Percentiles rank a stretch among this genome's conserved stretches.
phyloP scores from a whole-genome alignment of 1,140 invertebrate genomes.

The Drosophila prosaltans region DNA sequence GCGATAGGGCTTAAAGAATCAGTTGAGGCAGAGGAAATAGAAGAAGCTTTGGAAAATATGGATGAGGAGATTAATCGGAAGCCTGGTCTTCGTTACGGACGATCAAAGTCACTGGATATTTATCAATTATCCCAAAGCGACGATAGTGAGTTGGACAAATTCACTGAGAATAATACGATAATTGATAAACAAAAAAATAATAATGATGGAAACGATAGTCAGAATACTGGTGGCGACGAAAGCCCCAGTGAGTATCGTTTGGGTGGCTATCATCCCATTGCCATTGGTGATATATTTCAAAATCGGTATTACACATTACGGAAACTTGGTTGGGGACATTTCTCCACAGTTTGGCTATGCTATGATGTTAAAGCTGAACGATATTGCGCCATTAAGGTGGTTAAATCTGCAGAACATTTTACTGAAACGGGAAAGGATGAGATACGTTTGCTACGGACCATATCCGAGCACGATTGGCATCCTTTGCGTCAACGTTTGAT shows the following conservation, averaged over 20 bases:
- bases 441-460: conserved; percentile 96
- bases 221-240: conserved; percentile 86
- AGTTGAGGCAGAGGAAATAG: neutral
- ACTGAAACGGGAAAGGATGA: conserved; percentile 99
- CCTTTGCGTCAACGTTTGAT: conserved; percentile 96
- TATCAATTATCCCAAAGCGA: neutral
- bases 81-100: neutral
- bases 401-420: conserved; percentile 98
- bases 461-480: conserved; percentile 92
- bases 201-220: neutral
- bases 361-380: conserved; percentile 94
- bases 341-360: conserved; percentile 98
- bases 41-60: neutral
- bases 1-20: too few species aligned
- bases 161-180: neutral
- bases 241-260: conserved; percentile 95
- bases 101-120: neutral
- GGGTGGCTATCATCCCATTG: conserved; percentile 98
- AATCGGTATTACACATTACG: conserved; percentile 95
- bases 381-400: conserved; percentile 98
- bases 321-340: conserved; percentile 99
- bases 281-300: conserved; percentile 94
- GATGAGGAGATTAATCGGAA: neutral
- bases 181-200: too few species aligned
- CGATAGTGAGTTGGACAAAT: neutral